Conservation (phyloP, 37 sponge, comb jelly and placozoan genomes). For the Aphrocallistes beatrix region DNA sequence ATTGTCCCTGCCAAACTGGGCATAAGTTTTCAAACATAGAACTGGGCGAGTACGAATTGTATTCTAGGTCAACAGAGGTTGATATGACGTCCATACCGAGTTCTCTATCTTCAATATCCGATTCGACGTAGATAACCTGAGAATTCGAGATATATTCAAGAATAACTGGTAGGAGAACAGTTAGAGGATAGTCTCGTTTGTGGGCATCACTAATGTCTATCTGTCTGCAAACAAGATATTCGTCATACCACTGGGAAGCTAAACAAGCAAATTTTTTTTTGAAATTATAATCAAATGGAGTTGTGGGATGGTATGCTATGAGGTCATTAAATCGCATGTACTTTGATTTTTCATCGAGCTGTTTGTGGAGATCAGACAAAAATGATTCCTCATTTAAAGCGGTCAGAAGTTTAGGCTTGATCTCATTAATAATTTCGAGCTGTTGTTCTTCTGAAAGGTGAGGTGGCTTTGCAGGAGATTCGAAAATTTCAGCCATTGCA, state of each 20-base stretch:
- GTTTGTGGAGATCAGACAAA: neutral
- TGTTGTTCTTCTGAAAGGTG: neutral
- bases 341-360: neutral
- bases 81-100: neutral
- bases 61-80: neutral
- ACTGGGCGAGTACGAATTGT: neutral
- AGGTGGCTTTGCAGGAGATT: neutral
- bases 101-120: neutral
- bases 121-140: neutral
- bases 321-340: neutral
- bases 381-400: neutral
- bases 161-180: neutral
- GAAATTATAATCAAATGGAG: neutral
- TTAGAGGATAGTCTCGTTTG: neutral
- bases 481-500: neutral
- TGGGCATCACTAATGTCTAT: neutral
- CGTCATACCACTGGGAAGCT: neutral
- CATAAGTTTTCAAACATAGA: neutral
- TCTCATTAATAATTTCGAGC: neutral
- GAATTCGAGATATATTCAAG: neutral
- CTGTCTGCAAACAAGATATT: neutral
- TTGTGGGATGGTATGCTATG: neutral
- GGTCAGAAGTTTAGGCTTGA: neutral
- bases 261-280: neutral
- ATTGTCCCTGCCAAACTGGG: slow-evolving; percentile 4